phyloP scores from a whole-genome alignment of 2,113 vertebrate genomes.

The Todiramphus saurophagus region DNA sequence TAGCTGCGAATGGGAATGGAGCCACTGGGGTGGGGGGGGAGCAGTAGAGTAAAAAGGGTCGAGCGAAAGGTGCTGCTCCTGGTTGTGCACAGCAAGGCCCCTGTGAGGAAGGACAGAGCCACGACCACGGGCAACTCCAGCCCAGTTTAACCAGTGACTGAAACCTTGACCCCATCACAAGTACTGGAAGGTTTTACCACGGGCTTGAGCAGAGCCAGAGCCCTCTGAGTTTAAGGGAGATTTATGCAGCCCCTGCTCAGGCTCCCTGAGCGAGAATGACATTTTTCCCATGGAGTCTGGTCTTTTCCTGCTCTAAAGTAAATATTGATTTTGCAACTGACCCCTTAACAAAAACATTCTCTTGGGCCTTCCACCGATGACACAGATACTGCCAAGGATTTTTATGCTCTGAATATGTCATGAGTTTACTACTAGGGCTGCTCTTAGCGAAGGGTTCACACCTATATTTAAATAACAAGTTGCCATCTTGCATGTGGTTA shows the following conservation, averaged over 20 bases:
- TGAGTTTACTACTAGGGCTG: neutral
- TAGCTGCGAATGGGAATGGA: neutral
- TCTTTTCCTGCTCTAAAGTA: neutral
- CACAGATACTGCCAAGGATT: neutral
- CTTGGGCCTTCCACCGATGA: neutral
- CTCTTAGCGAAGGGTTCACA: neutral
- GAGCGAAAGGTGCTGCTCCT: neutral
- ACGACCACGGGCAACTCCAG: neutral
- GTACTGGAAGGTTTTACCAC: neutral
- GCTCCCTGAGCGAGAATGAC: neutral
- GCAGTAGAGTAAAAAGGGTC: neutral
- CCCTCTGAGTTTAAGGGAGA: neutral
- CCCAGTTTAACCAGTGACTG: neutral
- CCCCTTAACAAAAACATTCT: neutral
- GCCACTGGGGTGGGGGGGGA: neutral
- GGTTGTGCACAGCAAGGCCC: neutral
- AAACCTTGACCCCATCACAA: neutral
- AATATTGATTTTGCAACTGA: constrained; percentile 10
- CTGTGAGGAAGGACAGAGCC: neutral
- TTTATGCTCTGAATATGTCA: neutral
- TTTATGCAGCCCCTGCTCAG: neutral
- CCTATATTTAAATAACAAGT: neutral
- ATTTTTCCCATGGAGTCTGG: neutral
- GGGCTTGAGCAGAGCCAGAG: neutral
- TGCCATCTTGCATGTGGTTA: neutral